Conservation (phyloP, 2,113 vertebrate genomes). For the Ornithorhynchus anatinus region DNA sequence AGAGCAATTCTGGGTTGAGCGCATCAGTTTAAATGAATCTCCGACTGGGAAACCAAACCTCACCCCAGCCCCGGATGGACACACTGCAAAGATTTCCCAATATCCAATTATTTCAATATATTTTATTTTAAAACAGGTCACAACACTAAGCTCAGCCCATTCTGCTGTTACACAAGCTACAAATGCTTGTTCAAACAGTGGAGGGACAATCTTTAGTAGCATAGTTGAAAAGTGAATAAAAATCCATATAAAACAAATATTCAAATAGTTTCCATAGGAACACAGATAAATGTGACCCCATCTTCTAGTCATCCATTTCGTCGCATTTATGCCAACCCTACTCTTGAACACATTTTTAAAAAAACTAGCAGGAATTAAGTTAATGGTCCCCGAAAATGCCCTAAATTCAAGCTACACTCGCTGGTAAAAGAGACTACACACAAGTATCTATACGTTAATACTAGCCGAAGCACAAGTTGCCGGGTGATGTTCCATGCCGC, state of each 20-base stretch:
- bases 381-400: conserved; percentile 71
- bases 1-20: too few relatives aligned
- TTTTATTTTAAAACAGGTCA: conserved; percentile 80
- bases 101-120: conserved; percentile 66
- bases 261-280: conserved; percentile 98
- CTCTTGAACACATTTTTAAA: conserved; percentile 53
- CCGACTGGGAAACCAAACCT: too few relatives aligned
- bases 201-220: conserved; percentile 67
- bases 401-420: conserved; percentile 61
- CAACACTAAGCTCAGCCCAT: conserved; percentile 59
- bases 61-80: not conserved
- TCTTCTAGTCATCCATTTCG: conserved; percentile 78
- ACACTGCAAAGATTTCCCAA: conserved; percentile 2
- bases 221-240: conserved; percentile 79
- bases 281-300: conserved; percentile 89
- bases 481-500: conserved; percentile 77
- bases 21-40: too few relatives aligned
- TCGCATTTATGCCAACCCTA: conserved; percentile 68
- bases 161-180: conserved; percentile 76
- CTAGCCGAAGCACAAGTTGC: conserved; percentile 77
- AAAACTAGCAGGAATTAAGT: conserved; percentile 75
- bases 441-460: conserved; percentile 77
- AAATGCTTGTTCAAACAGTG: conserved; percentile 76
- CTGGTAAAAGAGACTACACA: conserved; percentile 49
- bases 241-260: conserved; percentile 85